Percentiles rank a stretch among this genome's conserved stretches.
These are phyloP conservation scores for Coregonus ussuriensis DNA, from an alignment of 2,797 vertebrate species.

Conservation along the genomic window DNA sequence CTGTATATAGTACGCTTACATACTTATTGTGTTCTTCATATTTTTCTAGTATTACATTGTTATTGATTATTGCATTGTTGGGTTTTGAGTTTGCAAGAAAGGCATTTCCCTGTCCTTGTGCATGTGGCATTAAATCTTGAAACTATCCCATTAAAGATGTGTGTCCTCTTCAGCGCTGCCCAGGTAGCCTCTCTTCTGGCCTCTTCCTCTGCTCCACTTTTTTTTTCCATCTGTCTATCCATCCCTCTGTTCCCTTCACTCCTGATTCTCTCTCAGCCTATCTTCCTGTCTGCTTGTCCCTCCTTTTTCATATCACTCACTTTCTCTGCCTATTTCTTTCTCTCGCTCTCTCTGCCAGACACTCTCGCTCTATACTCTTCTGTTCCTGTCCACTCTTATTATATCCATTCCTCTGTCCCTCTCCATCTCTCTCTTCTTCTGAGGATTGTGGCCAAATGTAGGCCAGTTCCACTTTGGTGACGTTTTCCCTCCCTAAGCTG, in stretches of 20 bases:
- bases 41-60: no score
- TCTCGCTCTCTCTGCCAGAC: background rate
- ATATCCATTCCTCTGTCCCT: background rate
- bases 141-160: constrained; percentile 4
- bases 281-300: background rate
- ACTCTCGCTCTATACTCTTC: background rate
- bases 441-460: constrained; percentile 3
- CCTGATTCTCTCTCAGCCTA: background rate
- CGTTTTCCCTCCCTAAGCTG: background rate
- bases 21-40: no score
- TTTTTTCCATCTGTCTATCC: background rate
- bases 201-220: background rate
- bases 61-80: no score
- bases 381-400: background rate
- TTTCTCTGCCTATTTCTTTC: background rate
- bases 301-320: background rate
- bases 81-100: no score
- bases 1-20: no score
- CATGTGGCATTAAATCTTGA: no score
- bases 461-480: constrained; percentile 1
- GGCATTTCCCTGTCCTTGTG: no score
- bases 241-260: background rate
- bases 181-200: background rate
- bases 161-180: background rate
- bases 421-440: background rate